Percentiles rank a stretch among this genome's conserved stretches.
Conservation (phyloP, 2,888 invertebrate genomes). For the Epinotia ramella region DNA sequence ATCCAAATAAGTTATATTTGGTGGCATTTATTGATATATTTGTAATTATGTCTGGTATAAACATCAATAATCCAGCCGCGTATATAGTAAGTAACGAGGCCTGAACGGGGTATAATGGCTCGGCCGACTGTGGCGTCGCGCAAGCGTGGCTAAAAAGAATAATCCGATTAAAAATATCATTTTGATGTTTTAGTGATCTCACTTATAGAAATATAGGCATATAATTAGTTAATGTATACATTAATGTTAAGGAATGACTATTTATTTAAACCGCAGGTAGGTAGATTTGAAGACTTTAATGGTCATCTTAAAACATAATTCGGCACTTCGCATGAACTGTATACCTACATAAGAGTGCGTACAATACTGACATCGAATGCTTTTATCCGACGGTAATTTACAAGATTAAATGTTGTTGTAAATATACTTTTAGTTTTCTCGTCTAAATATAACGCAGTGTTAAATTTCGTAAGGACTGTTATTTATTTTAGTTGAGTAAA, state of each 20-base stretch:
- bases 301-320: neutral
- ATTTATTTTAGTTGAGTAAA: slow-evolving; percentile 75
- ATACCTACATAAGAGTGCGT: neutral
- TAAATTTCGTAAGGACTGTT: slow-evolving; percentile 66
- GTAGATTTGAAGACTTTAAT: slow-evolving; percentile 35
- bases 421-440: slow-evolving; percentile 33
- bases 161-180: slow-evolving; percentile 47
- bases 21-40: slow-evolving; percentile 33
- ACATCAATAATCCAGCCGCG: neutral
- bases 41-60: slow-evolving; percentile 5
- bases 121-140: slow-evolving; percentile 11
- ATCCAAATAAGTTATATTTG: slow-evolving; percentile 30
- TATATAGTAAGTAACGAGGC: slow-evolving; percentile 35
- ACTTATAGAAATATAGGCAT: slow-evolving; percentile 60
- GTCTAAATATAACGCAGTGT: slow-evolving; percentile 52
- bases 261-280: slow-evolving; percentile 48
- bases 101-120: slow-evolving; percentile 25
- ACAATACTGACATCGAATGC: slow-evolving; percentile 6
- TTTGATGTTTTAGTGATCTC: slow-evolving; percentile 68
- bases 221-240: slow-evolving; percentile 39
- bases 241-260: slow-evolving; percentile 47
- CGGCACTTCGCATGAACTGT: neutral
- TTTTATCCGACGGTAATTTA: neutral
- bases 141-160: slow-evolving; percentile 19
- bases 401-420: slow-evolving; percentile 30